Evolutionary conservation across 2,797 vertebrate species (phyloP).

Genomic region (Sebastes trivittatus): DNA sequence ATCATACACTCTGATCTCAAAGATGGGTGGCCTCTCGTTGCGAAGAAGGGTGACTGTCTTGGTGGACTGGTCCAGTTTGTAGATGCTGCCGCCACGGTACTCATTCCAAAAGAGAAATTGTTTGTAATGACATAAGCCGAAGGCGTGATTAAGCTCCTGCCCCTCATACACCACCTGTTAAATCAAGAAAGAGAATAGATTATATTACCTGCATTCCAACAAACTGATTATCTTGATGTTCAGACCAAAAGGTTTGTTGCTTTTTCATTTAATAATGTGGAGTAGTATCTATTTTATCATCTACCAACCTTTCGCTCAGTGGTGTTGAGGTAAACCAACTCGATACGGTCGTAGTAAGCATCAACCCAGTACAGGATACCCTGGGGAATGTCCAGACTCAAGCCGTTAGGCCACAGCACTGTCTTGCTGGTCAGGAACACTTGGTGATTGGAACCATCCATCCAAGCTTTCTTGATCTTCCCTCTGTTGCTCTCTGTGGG

Average conservation of each 20-base stretch:
- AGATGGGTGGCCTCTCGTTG: conserved; percentile 95
- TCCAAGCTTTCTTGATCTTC: conserved; percentile 96
- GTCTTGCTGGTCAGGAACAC: conserved; percentile 96
- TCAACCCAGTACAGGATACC: conserved; percentile 97
- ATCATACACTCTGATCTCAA: conserved; percentile 97
- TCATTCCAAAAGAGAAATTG: conserved; percentile 97
- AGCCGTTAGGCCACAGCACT: conserved; percentile 95
- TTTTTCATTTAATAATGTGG: not conserved
- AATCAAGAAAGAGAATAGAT: conserved; percentile 12
- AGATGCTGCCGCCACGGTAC: conserved; percentile 95
- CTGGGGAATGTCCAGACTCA: conserved; percentile 94
- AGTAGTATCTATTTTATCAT: not conserved
- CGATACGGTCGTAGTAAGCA: conserved; percentile 96
- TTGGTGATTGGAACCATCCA: conserved; percentile 94
- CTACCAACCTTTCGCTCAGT: conserved; percentile 87
- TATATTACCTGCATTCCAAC: not conserved
- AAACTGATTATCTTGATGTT: not conserved
- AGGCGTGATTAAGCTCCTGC: conserved; percentile 93
- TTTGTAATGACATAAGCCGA: conserved; percentile 96
- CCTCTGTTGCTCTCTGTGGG: conserved; percentile 96
- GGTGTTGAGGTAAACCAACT: conserved; percentile 92
- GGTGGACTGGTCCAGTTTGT: conserved; percentile 89
- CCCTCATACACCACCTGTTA: conserved; percentile 94
- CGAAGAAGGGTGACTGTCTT: conserved; percentile 91
- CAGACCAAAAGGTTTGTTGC: not conserved